phyloP scores from a whole-genome alignment of 64 coral and sea anemone genomes.

The Trachythela sp. region DNA sequence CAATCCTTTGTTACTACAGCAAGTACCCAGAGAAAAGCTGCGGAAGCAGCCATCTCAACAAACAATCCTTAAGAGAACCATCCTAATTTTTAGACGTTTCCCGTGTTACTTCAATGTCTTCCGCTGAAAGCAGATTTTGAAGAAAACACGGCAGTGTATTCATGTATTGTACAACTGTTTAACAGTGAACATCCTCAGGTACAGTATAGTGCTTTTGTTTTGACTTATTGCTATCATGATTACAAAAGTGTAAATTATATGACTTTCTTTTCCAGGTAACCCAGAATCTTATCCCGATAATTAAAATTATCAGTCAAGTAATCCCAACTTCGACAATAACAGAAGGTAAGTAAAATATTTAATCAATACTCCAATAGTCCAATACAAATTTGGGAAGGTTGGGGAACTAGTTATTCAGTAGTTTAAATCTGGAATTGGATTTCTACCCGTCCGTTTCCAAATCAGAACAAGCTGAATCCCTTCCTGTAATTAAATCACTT shows the following conservation, averaged over 20 bases:
- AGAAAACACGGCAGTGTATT: constrained; percentile 88
- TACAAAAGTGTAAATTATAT: neutral
- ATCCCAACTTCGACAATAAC: constrained; percentile 57
- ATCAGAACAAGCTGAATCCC: too few relatives aligned
- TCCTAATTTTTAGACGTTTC: constrained; percentile 64
- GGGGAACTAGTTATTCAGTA: too few relatives aligned
- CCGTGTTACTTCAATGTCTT: constrained; percentile 71
- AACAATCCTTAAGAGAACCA: neutral
- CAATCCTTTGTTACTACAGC: too few relatives aligned
- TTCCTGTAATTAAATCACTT: too few relatives aligned
- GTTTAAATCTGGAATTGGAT: too few relatives aligned
- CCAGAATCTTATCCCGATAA: constrained; percentile 62
- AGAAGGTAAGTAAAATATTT: constrained; percentile 36
- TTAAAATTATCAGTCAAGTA: constrained; percentile 74
- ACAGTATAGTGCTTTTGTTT: neutral
- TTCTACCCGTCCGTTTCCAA: too few relatives aligned
- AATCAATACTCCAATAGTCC: neutral
- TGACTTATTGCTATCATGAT: neutral
- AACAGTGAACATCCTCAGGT: constrained; percentile 89
- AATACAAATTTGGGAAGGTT: too few relatives aligned
- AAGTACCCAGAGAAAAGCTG: too few relatives aligned
- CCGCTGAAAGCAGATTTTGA: constrained; percentile 90
- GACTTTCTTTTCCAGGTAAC: constrained; percentile 39
- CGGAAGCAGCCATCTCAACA: too few relatives aligned
- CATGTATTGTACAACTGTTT: constrained; percentile 90